Evolutionary conservation across 2,113 vertebrate species (phyloP).

Genomic region (Eulemur macaco): DNA sequence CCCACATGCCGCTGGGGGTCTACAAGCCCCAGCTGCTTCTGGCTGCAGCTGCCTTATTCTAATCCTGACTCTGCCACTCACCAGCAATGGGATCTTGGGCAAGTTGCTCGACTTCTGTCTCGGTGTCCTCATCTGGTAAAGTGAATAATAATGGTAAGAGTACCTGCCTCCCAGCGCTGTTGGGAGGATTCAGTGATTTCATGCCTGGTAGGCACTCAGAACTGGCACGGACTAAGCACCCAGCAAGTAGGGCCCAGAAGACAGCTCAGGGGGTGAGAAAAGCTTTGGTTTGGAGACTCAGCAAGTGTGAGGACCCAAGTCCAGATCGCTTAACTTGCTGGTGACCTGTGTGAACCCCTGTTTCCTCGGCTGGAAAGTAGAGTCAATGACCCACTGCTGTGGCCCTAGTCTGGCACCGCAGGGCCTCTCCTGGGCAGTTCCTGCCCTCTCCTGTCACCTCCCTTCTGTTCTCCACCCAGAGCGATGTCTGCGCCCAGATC

Average conservation of each 20-base stretch:
- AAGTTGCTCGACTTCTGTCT: not conserved
- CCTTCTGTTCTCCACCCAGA: not conserved
- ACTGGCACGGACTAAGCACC: accelerated
- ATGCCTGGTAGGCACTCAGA: not conserved
- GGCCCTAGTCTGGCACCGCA: not conserved
- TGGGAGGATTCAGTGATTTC: not conserved
- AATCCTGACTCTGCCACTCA: not conserved
- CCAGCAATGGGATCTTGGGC: not conserved
- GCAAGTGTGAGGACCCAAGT: not conserved
- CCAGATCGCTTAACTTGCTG: not conserved
- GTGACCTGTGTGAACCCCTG: not conserved
- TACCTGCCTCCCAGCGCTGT: not conserved
- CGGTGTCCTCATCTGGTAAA: not conserved
- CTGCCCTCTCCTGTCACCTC: not conserved
- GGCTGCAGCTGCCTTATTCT: not conserved
- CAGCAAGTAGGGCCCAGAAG: not conserved
- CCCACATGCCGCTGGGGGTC: not conserved
- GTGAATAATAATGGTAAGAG: not conserved
- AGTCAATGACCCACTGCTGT: not conserved
- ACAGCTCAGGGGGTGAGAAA: not conserved
- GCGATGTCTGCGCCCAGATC: not conserved
- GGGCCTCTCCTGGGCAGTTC: not conserved
- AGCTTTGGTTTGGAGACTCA: not conserved
- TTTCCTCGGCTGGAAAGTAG: not conserved
- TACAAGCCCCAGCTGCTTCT: not conserved